phyloP scores from a whole-genome alignment of 2,113 vertebrate species.

The Meriones unguiculatus region DNA sequence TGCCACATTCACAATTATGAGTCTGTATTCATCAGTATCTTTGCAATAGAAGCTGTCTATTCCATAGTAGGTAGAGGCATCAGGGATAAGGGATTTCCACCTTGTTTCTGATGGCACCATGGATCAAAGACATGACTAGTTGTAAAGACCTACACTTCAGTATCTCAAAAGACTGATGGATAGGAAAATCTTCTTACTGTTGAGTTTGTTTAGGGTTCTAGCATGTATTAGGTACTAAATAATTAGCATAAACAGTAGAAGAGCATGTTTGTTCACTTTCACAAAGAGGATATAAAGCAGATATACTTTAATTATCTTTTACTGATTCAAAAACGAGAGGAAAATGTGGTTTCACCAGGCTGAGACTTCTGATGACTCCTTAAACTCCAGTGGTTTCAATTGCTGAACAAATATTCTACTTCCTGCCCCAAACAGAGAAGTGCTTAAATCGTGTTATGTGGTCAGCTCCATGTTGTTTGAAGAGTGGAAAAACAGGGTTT shows the following conservation, averaged over 20 bases:
- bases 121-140: not conserved
- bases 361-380: not conserved
- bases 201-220: not conserved
- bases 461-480: not conserved
- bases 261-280: not conserved
- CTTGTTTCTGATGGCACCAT: not conserved
- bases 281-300: not conserved
- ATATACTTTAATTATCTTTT: not conserved
- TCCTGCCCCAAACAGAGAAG: not conserved
- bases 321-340: not conserved
- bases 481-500: not conserved
- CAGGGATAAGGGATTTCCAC: not conserved
- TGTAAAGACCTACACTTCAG: too few species aligned
- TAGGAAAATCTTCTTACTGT: not conserved
- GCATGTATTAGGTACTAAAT: not conserved
- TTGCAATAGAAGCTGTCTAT: not conserved
- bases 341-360: not conserved
- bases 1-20: not conserved
- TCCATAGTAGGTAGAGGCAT: not conserved
- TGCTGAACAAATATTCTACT: not conserved
- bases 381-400: not conserved
- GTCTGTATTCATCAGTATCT: not conserved
- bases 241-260: not conserved
- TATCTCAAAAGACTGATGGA: not conserved
- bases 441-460: not conserved